A percentile compares a stretch with the other conserved stretches of the same genome.
These are phyloP conservation scores for Norana najaformis DNA, from an alignment of 2,888 invertebrate genomes.

Conservation along the genomic window DNA sequence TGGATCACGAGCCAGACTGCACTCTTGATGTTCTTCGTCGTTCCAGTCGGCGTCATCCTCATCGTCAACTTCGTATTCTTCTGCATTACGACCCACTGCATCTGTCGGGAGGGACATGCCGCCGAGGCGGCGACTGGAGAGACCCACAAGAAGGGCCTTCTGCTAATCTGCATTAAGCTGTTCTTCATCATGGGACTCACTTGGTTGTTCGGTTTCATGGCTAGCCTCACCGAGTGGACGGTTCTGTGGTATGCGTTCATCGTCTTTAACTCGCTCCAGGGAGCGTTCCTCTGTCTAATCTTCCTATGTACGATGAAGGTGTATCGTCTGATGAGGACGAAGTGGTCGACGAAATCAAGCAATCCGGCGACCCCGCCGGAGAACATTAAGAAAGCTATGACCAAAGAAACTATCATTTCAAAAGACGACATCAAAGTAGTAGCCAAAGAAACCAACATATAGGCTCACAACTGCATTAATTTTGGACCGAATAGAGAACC, in stretches of 20 bases:
- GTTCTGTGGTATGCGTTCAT: conserved; percentile 64
- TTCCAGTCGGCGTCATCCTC: conserved; percentile 66
- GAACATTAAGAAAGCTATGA: not conserved
- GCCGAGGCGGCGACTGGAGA: not conserved
- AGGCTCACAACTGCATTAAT: too few species aligned
- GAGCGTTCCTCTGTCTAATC: conserved; percentile 66
- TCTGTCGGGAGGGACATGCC: not conserved
- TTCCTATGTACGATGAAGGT: conserved; percentile 55
- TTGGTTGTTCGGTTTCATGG: conserved; percentile 63
- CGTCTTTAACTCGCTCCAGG: conserved; percentile 65
- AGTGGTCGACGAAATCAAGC: not conserved
- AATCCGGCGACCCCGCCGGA: not conserved
- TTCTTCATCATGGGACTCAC: conserved; percentile 64
- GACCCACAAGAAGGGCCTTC: conserved; percentile 28
- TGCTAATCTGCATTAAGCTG: conserved; percentile 44
- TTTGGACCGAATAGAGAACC: not conserved
- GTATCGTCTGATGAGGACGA: conserved; percentile 35
- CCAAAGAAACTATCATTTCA: not conserved
- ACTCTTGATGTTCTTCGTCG: conserved; percentile 67
- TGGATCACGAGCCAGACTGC: conserved; percentile 68
- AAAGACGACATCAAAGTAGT: conserved; percentile 13
- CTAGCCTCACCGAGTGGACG: conserved; percentile 54
- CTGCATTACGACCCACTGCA: conserved; percentile 43
- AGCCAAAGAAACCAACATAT: conserved; percentile 13
- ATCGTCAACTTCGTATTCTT: conserved; percentile 65